Base-by-base conservation (phyloP, 2,888 invertebrate genomes). In the Eristalis pertinax region DNA sequence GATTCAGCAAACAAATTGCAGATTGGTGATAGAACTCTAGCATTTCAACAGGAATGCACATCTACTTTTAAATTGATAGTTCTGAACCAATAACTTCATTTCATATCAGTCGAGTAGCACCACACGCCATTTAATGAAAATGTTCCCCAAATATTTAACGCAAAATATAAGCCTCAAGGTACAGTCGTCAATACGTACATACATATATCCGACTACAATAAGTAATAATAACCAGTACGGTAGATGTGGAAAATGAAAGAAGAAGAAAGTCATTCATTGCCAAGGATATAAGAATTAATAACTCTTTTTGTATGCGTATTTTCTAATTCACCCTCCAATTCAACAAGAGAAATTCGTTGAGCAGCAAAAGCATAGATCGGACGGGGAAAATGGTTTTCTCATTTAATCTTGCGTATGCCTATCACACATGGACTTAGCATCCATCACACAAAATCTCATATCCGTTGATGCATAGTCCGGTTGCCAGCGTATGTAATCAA, bases 381-480 rank as follows among this genome's bases (percentile, higher is more conserved):
- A 82, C 60, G 50, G 29, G 43, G 68, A 83, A 81, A 64, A 38
- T 69, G 63, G 43, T 72, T 83, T 84, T 84, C 80, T 80, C 84
- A 83, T 84, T 87, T 84, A 87, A 87, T 87, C 87, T 87, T 87
- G 79, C 87, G 84, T 87, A 84, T 87, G 87, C 84, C 87, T 84
- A 87, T 87, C 87, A 87, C 87, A 84, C 84, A 87, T 84, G 79
- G 87, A 87, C 87, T 87, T 84, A 87, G 87, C 87, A 87, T 87
- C 87, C 87, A 84, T 87, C 87, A 87, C 79, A 84, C 78, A 87
- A 84, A 87, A 87, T 84, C 87, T 87, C 87, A 87, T 87, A 87
- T 87, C 87, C 87, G 87, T 87, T 87, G 87, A 87, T 87, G 87
- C 84, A 84, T 84, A 76, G 76, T 84, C 35, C 65, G 82, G 86